Evolutionary conservation across 2,888 invertebrate genomes (phyloP).

Genomic region (Saturnia japonica): DNA sequence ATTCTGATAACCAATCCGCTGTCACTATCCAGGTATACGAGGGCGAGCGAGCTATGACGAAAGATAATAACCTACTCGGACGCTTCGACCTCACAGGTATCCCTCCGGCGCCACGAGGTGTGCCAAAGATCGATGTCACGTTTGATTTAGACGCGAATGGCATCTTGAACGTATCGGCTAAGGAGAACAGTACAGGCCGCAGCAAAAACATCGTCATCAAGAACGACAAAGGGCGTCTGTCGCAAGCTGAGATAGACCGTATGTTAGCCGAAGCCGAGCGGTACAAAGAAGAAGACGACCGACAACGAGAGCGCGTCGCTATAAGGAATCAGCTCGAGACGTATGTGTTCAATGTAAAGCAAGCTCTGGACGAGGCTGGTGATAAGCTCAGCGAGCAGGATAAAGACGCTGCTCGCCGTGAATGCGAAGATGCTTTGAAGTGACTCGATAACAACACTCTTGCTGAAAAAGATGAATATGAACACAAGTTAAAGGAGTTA

Average conservation of each 20-base stretch:
- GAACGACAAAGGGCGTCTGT: slow-evolving; percentile 90
- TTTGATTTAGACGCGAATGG: slow-evolving; percentile 91
- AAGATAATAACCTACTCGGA: slow-evolving; percentile 87
- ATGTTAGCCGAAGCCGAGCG: slow-evolving; percentile 89
- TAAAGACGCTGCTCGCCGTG: slow-evolving; percentile 77
- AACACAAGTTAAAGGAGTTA: slow-evolving; percentile 82
- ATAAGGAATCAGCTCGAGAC: slow-evolving; percentile 88
- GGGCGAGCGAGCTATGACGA: slow-evolving; percentile 91
- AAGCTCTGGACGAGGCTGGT: slow-evolving; percentile 84
- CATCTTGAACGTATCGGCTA: slow-evolving; percentile 92
- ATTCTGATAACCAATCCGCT: slow-evolving; percentile 90
- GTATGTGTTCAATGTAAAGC: slow-evolving; percentile 86
- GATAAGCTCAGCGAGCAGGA: slow-evolving; percentile 84
- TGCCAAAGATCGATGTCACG: slow-evolving; percentile 86
- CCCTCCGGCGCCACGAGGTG: slow-evolving; percentile 86
- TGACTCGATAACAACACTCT: slow-evolving; percentile 87
- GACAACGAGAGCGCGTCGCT: slow-evolving; percentile 84
- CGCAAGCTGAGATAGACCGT: slow-evolving; percentile 90
- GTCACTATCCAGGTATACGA: slow-evolving; percentile 88
- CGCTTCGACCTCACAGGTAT: slow-evolving; percentile 86
- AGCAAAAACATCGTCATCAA: slow-evolving; percentile 90
- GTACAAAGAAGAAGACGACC: slow-evolving; percentile 87
- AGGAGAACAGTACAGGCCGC: slow-evolving; percentile 84
- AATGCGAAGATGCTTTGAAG: slow-evolving; percentile 83
- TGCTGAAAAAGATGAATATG: slow-evolving; percentile 85